These are phyloP conservation scores for Gonioctena quinquepunctata DNA, from an alignment of 1,140 invertebrate genomes.

Conservation along the genomic window DNA sequence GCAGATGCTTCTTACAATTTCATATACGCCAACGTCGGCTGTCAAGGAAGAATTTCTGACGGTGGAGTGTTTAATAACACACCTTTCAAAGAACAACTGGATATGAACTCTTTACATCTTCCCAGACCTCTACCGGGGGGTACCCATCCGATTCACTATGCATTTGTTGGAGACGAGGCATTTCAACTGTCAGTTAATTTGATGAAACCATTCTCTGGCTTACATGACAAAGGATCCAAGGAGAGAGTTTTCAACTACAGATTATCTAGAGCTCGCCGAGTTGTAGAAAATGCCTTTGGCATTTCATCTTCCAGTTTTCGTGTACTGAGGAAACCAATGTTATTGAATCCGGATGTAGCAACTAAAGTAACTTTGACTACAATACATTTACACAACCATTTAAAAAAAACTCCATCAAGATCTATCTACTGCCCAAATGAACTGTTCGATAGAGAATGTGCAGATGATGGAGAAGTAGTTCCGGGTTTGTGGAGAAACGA, in stretches of 20 bases:
- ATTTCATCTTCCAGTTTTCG: constrained; percentile 56
- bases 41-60: constrained; percentile 53
- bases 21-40: constrained; percentile 55
- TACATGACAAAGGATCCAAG: constrained; percentile 35
- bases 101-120: not conserved
- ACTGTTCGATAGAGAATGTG: constrained; percentile 28
- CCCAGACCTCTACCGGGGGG: constrained; percentile 1
- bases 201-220: constrained; percentile 52
- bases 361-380: constrained; percentile 39
- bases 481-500: constrained; percentile 33
- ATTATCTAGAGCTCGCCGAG: constrained; percentile 43
- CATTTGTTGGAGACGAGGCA: constrained; percentile 43
- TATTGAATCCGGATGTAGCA: constrained; percentile 43
- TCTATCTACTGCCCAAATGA: not conserved
- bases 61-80: constrained; percentile 35
- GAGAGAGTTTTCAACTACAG: constrained; percentile 50
- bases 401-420: constrained; percentile 19
- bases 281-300: constrained; percentile 56
- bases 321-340: constrained; percentile 52
- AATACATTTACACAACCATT: constrained; percentile 19
- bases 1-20: constrained; percentile 59
- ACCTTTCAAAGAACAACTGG: constrained; percentile 5
- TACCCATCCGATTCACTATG: constrained; percentile 23
- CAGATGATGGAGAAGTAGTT: constrained; percentile 23
- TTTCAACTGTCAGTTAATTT: constrained; percentile 47